phyloP scores from a whole-genome alignment of 2,888 invertebrate genomes.

The Onthophagus sagittarius region DNA sequence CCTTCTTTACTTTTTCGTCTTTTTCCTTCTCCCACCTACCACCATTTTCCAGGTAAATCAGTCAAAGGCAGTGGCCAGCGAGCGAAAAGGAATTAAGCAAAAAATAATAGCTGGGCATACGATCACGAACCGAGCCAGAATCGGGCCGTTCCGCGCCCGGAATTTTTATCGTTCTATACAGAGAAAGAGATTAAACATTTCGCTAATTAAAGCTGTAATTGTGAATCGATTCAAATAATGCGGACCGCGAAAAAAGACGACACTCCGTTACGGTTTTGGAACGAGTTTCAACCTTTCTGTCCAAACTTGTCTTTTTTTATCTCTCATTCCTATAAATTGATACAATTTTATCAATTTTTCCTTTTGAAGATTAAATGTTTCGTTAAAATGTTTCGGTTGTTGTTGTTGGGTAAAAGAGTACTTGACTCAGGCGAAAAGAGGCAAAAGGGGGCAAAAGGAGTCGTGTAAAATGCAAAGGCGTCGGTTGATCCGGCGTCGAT shows the following conservation, averaged over 20 bases:
- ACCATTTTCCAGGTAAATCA: conserved; percentile 13
- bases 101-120: not conserved
- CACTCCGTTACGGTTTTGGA: not conserved
- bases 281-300: not conserved
- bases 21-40: conserved; percentile 6
- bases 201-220: conserved; percentile 18
- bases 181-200: conserved; percentile 15
- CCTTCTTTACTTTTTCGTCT: not conserved
- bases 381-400: no score
- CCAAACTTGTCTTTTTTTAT: not conserved
- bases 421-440: no score
- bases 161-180: conserved; percentile 16
- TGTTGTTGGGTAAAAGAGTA: no score
- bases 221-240: conserved; percentile 1
- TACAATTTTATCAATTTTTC: no score
- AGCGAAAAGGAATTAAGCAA: not conserved
- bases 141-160: not conserved
- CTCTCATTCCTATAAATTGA: no score
- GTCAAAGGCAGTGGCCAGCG: not conserved
- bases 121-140: not conserved
- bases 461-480: conserved; percentile 17
- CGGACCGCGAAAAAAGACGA: not conserved
- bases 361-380: no score
- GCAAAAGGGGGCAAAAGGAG: conserved; percentile 3
- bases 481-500: conserved; percentile 15